Base-by-base conservation (phyloP, 53 echinoderm and acorn worm genomes). In the Crossaster papposus region DNA sequence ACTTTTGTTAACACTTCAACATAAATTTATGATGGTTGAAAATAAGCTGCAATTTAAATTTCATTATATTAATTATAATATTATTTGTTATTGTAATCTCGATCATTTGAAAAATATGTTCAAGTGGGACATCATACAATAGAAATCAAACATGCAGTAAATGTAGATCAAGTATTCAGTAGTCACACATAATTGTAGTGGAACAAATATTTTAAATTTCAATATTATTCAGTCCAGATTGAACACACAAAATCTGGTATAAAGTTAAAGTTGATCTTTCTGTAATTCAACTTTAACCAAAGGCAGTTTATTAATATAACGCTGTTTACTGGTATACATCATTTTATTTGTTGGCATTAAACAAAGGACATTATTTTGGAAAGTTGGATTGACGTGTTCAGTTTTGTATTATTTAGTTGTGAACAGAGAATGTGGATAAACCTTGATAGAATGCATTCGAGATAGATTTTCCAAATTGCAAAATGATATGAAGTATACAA, bases 241-340 rank as follows among this genome's bases (percentile, higher is more conserved):
- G 9, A 1, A 44, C 6, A n/a, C n/a, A 52, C 13, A 52, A 52
- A 52, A 13, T 52, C 13, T 52, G 53, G 13, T 10, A 4, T 58
- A 18, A 58, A 15, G 1, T 58, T 58, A 18, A 15, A 58, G 17
- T 58, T 11, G 58, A 58, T 58, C 58, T 58, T 3, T 52, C 53
- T 13, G 17, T 58, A 58, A 58, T 58, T 58, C 58, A 58, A 3
- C 58, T 58, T 44, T 1, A 44, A 44, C 44, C 1, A 44, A n/a
- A n/a, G n/a, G n/a, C n/a, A n/a, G n/a, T n/a, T n/a, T n/a, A n/a
- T n/a, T n/a, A n/a, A n/a, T n/a, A n/a, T n/a, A n/a, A 68, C 20
- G 53, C 53, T 74, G 4, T 74, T 22, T 78, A 78, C 9, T 44
- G 78, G 51, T 78, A 14, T 73, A 78, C n/a, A 38, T 50, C 50